A percentile compares a stretch with the other conserved stretches of the same genome.
These are phyloP conservation scores for Eupithecia centaureata DNA, from an alignment of 2,888 invertebrate species.

Conservation along the genomic window DNA sequence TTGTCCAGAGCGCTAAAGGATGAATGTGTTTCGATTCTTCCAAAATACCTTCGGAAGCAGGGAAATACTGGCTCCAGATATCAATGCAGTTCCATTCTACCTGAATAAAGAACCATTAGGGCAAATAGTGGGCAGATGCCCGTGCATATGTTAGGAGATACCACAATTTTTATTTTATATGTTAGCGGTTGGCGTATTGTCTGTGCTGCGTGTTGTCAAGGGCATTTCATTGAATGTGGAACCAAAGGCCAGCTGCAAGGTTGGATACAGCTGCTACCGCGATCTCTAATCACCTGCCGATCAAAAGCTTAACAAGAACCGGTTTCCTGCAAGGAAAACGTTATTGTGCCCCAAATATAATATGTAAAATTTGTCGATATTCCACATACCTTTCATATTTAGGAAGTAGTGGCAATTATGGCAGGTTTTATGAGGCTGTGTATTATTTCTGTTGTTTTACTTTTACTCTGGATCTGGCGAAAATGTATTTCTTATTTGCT, in stretches of 20 bases:
- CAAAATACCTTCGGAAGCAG: constrained; percentile 15
- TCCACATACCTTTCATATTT: constrained; percentile 40
- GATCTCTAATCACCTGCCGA: constrained; percentile 42
- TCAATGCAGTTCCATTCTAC: constrained; percentile 27
- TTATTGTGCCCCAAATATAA: constrained; percentile 20
- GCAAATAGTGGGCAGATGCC: constrained; percentile 25
- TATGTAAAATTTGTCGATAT: constrained; percentile 19
- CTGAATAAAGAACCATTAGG: constrained; percentile 32
- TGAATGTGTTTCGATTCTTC: constrained; percentile 19
- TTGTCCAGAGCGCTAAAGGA: constrained; percentile 14
- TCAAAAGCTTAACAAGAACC: constrained; percentile 43
- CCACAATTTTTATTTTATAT: constrained; percentile 15
- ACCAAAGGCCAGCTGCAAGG: constrained; percentile 36
- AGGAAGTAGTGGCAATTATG: constrained; percentile 13
- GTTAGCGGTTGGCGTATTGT: constrained; percentile 19
- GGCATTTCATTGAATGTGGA: constrained; percentile 26
- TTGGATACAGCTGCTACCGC: constrained; percentile 35
- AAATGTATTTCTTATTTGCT: neutral
- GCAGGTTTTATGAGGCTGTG: constrained; percentile 4
- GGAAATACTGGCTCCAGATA: constrained; percentile 15
- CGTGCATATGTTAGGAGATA: constrained; percentile 21
- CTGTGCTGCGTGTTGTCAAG: constrained; percentile 18
- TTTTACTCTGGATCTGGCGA: constrained; percentile 14
- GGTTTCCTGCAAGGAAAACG: constrained; percentile 39
- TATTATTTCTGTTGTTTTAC: constrained; percentile 12